phyloP scores from a whole-genome alignment of 2,113 vertebrate species.

The Oryzias melastigma region DNA sequence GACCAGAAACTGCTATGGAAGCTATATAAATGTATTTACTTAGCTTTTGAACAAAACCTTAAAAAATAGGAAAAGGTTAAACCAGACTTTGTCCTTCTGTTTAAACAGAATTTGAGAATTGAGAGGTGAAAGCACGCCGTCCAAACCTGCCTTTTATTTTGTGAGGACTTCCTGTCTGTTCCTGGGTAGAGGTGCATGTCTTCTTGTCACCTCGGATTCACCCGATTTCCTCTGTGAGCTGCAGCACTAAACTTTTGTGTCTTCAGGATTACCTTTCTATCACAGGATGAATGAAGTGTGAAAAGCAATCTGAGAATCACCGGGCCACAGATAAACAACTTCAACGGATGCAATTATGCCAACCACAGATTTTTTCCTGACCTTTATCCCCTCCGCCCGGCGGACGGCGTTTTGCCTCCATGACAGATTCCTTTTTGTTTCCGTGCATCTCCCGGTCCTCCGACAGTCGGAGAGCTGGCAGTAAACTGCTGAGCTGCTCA shows the following conservation, averaged over 20 bases:
- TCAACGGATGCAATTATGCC: slow-evolving; percentile 73
- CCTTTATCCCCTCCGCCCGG: slow-evolving; percentile 61
- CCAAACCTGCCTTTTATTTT: no score
- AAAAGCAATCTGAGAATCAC: slow-evolving; percentile 74
- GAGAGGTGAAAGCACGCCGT: no score
- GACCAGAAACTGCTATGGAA: no score
- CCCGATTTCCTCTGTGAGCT: slow-evolving; percentile 39
- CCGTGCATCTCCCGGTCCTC: slow-evolving; percentile 22
- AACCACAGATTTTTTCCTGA: slow-evolving; percentile 75
- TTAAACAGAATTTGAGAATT: no score
- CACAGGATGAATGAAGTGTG: slow-evolving; percentile 71
- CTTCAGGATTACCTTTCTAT: slow-evolving; percentile 72
- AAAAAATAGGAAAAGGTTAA: no score
- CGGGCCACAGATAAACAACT: slow-evolving; percentile 54
- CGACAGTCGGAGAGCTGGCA: slow-evolving; percentile 40
- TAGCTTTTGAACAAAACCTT: no score
- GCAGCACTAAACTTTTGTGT: slow-evolving; percentile 58
- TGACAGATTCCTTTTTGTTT: slow-evolving; percentile 28
- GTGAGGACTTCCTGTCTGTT: background rate
- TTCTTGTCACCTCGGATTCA: slow-evolving; percentile 19
- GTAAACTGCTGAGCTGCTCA: slow-evolving; percentile 43
- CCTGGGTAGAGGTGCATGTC: background rate
- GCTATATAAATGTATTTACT: no score
- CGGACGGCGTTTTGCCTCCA: slow-evolving; percentile 8
- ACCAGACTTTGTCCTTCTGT: no score